A percentile compares a stretch with the other conserved stretches of the same genome.
These are phyloP conservation scores for Hartigia nigra DNA, from an alignment of 2,888 invertebrate species.

Conservation along the genomic window DNA sequence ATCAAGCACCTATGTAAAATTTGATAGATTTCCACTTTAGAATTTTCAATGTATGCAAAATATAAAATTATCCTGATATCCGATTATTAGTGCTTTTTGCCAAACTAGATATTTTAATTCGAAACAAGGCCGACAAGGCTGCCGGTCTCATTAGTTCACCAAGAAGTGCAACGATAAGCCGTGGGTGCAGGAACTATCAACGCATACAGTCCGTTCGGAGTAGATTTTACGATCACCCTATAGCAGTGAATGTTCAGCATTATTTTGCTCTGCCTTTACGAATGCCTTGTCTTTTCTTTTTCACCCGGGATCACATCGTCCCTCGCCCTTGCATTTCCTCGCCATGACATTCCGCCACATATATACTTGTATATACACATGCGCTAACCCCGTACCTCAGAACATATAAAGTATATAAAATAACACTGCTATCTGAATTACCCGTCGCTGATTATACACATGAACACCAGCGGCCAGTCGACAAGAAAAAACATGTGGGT, in stretches of 20 bases:
- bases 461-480: conserved; percentile 1
- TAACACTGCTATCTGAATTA: conserved; percentile 56
- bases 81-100: not conserved
- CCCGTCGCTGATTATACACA: conserved; percentile 40
- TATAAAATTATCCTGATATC: not conserved
- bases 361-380: not conserved
- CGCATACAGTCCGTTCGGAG: conserved; percentile 56
- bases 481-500: not conserved
- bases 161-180: conserved; percentile 28
- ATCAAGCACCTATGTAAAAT: not conserved
- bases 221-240: conserved; percentile 56
- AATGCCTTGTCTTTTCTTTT: conserved; percentile 15
- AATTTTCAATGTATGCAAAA: not conserved
- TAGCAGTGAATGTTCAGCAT: conserved; percentile 47
- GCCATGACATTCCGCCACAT: not conserved
- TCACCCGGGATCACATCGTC: conserved; percentile 22
- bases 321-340: conserved; percentile 13
- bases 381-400: not conserved
- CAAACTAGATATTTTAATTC: conserved; percentile 37
- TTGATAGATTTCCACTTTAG: not conserved
- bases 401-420: conserved; percentile 47
- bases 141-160: conserved; percentile 44
- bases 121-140: conserved; percentile 33
- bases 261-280: conserved; percentile 48
- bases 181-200: conserved; percentile 49